Base-by-base conservation (phyloP, 2,113 vertebrate genomes). In the Girardinichthys multiradiatus region DNA sequence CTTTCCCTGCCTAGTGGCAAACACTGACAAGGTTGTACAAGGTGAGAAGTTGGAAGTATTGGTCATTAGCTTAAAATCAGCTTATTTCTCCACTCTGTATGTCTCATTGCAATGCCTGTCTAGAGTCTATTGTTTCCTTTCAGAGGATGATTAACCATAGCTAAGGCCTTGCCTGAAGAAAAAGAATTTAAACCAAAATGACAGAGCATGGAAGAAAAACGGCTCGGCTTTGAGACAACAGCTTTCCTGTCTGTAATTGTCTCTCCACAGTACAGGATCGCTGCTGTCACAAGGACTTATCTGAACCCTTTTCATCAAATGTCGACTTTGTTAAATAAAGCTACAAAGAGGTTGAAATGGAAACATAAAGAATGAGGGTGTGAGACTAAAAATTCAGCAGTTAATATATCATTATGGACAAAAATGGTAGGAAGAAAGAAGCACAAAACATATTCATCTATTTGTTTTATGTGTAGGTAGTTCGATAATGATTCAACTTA, bases 61-160 rank as follows among this genome's bases (percentile, higher is more conserved):
- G 42, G 62, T 62, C 72, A 30, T 70, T 68, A 62, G 68, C 74
- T 79, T 59, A n/a, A 54, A 54, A 51, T 77, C 61, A 42, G 66
- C 70, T 48, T 19, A 29, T 30, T 17, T 42, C 70, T 68, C 28
- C n/a, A 62, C 67, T 68, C 31, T 72, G 80, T 80, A 35, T 14
- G 57, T 27, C 28, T 57, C 29, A 37, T 28, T 51, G 58, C 64
- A 39, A 48, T 15, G 62, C 24, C 72, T 63, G 65, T 64, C 48
- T 58, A 12, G 26, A 77, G 57, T 70, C 60, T 35, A 60, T 81
- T 80, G 57, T 82, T 62, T 77, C 74, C 2, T 67, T 60, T 68
- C 74, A 66, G 69, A 86, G 33, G 59, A 76, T 84, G 80, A 82
- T 84, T 79, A 70, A 35, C 61, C 72, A 80, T 68, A 83, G 80